Conservation (phyloP, 2,113 vertebrate genomes). For the Vicugna pacos region DNA sequence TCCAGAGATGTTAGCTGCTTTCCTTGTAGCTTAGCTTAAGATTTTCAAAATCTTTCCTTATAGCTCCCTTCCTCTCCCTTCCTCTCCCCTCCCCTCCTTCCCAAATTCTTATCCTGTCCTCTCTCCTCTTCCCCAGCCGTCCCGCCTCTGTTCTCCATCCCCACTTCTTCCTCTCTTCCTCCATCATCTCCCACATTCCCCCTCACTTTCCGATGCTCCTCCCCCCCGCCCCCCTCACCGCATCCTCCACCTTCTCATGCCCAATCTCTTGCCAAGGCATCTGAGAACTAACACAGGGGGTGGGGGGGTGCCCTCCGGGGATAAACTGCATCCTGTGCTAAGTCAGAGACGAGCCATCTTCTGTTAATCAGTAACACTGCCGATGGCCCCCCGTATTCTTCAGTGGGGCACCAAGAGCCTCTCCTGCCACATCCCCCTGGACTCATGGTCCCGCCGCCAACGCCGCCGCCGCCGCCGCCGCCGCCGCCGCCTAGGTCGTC, state of each 20-base stretch:
- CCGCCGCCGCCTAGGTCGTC: accelerated
- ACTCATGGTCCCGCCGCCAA: neutral
- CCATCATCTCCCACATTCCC: neutral
- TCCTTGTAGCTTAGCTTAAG: neutral
- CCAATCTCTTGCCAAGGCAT: neutral
- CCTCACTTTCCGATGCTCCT: neutral
- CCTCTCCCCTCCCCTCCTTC: neutral
- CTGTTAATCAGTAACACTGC: neutral
- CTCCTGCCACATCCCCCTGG: neutral
- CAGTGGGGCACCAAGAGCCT: neutral
- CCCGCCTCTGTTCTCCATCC: neutral
- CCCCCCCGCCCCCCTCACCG: no score
- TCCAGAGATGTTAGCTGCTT: neutral
- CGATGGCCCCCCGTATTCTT: neutral
- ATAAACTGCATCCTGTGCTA: neutral
- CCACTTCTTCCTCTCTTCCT: neutral
- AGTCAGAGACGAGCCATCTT: neutral
- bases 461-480: neutral
- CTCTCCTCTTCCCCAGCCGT: neutral
- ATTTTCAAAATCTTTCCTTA: neutral
- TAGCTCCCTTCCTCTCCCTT: neutral
- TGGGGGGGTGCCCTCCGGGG: neutral
- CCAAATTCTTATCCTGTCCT: neutral
- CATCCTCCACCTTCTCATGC: neutral
- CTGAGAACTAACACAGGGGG: neutral